Evolutionary conservation across 2,888 invertebrate species (phyloP), one percentile per base, ranked within the genome.

Genomic region (Patella depressa): DNA sequence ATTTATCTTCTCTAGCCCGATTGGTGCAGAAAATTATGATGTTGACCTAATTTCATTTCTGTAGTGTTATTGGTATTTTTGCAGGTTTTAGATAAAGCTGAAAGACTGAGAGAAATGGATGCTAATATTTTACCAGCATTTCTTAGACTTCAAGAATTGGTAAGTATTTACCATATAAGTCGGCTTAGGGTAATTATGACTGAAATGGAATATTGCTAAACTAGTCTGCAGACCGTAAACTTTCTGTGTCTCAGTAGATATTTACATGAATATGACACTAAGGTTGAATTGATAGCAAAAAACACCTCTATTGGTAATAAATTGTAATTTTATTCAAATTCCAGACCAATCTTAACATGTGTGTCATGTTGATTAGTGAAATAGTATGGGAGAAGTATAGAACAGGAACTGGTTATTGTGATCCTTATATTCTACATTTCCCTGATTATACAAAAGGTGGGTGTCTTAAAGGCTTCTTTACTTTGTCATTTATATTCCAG

Each of bases 331-430:
- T 45, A 1, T 75, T 80, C 75, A 78, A 57, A 74, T 85, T 86
- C 69, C 83, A 91, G 91, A 94, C 95, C 71, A 93, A 92, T 1
- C 90, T 95, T 7, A 95, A 96, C 87, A 92, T 97, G 59, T 95
- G 95, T 84, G 94, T 95, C 1, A 92, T 97, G 78, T 93, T 97
- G 71, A 91, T 96, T 55, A 95, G 96, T 0, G 95, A 96, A 90
- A 93, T 97, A 77, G 93, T 95, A 11, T 96, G 95, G 91, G 96
- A 96, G 86, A 97, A 96, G 89, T 96, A 95, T 89, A 93, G 94
- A 85, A 93, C 93, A 73, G 95, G 94, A 90, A 94, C 94, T 79
- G 95, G 95, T 2, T 93, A 94, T 17, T 91, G 93, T 14, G 95
- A 96, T 82, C 95, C 96, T 0, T 93, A 96, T 59, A 94, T 94